Conservation (phyloP, 2,888 invertebrate species). For the Meteorus cinctellus region DNA sequence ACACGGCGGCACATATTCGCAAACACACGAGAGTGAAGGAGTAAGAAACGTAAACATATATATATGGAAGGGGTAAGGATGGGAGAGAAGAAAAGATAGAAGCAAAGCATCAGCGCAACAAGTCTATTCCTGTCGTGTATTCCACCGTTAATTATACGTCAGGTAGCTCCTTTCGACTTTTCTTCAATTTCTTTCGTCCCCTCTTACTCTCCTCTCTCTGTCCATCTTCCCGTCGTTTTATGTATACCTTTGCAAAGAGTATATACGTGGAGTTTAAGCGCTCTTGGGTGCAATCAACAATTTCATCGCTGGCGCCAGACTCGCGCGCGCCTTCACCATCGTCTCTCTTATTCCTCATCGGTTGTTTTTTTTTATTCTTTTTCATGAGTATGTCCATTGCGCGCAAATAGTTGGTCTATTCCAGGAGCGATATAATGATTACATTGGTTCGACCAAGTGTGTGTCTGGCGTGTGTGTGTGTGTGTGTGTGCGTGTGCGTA, state of each 20-base stretch:
- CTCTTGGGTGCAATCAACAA: conserved; percentile 32
- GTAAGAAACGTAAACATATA: no score
- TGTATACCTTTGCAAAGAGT: background rate
- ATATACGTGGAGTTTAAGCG: conserved; percentile 19
- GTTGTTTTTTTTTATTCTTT: conserved; percentile 26
- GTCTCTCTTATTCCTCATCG: background rate
- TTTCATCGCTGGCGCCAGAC: conserved; percentile 36
- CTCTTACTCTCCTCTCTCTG: background rate
- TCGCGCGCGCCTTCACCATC: conserved; percentile 10
- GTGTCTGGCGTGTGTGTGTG: background rate
- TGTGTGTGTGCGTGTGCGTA: no score
- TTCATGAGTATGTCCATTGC: conserved; percentile 3
- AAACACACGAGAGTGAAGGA: no score
- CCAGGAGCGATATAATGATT: conserved; percentile 22
- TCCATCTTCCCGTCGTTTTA: background rate
- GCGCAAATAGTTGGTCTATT: conserved; percentile 18
- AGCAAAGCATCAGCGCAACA: background rate
- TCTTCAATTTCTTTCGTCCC: conserved; percentile 16
- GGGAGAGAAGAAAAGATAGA: conserved; percentile 9
- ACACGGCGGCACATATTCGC: background rate
- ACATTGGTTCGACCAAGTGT: conserved; percentile 13
- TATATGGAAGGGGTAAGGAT: background rate
- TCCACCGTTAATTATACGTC: conserved; percentile 33
- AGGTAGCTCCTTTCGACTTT: conserved; percentile 19
- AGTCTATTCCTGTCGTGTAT: conserved; percentile 29